Evolutionary conservation across 2,888 invertebrate genomes (phyloP), one percentile per base, ranked within the genome.

Genomic region (Laspeyria flexula): DNA sequence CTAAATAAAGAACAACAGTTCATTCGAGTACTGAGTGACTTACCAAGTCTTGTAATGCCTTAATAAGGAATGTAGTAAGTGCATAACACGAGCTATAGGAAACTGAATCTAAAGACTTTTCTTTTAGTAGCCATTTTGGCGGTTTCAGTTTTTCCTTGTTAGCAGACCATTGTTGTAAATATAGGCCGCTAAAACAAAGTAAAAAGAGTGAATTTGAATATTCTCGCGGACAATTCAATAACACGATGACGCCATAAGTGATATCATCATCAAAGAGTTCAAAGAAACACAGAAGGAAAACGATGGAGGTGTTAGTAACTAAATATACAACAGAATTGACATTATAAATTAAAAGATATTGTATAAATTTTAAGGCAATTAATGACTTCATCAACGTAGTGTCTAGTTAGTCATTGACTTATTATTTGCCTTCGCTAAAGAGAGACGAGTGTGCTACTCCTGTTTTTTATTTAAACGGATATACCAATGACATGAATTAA

Each of bases 251-350:
- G 68, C 38, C 44, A 13, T 27, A 13, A 21, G 21, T 74, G 71
- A 75, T 65, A 64, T 75, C 73, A 73, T 65, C 42, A 30, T 25
- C 38, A 7, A 34, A 48, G 25, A 43, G 40, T 73, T 69, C 59
- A 54, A 66, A 45, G 65, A 64, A 65, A 66, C 42, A 43, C 49
- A 53, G 52, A 55, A 59, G 48, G 51, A 51, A 55, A 58, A 57
- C 43, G 27, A 25, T 23, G 29, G 9, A n/a, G 15, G 7, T 10
- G 5, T n/a, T n/a, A 18, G 1, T 12, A 25, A 4, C 9, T 29
- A 38, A 49, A 53, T 43, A 44, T 39, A 30, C 30, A 7, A 12
- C 10, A n/a, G 18, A 35, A 30, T 12, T 11, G 1, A 30, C 2
- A 11, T 12, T 30, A 12, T 3, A 34, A n/a, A 3, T 3, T 35